phyloP scores from a whole-genome alignment of 2,797 vertebrate species.

The Sebastes hopkinsi region DNA sequence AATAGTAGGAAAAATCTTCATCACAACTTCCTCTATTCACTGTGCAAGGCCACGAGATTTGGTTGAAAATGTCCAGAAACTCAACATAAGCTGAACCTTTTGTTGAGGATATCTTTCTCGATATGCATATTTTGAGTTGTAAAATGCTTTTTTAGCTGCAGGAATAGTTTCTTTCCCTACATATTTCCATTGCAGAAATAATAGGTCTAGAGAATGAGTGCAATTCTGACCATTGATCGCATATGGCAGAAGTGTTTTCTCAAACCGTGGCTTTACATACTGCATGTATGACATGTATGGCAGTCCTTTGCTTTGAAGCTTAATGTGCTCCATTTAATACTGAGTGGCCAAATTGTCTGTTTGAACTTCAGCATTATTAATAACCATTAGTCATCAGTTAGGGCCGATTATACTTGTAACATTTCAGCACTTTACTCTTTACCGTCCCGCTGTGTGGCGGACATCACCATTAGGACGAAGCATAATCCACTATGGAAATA shows the following conservation, averaged over 20 bases:
- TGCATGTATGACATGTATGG: not conserved
- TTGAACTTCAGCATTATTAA: slow-evolving; percentile 40
- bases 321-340: not conserved
- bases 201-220: not conserved
- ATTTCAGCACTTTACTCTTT: slow-evolving; percentile 68
- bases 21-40: not conserved
- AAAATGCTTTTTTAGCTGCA: not conserved
- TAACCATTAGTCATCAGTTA: slow-evolving; percentile 54
- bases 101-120: not conserved
- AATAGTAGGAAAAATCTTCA: not conserved
- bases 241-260: not conserved
- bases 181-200: not conserved
- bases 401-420: slow-evolving; percentile 78
- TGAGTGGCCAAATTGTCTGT: not conserved
- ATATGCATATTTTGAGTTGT: not conserved
- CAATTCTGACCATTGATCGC: not conserved
- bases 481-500: slow-evolving; percentile 82
- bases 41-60: not conserved
- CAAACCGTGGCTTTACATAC: not conserved
- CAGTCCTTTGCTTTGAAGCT: slow-evolving; percentile 1
- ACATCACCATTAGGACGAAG: slow-evolving; percentile 78
- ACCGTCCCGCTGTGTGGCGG: slow-evolving; percentile 51
- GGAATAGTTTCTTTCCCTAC: not conserved
- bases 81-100: not conserved
- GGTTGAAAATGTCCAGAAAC: not conserved